Conservation (phyloP, 2,797 vertebrate genomes). For the Hydrolagus colliei region DNA sequence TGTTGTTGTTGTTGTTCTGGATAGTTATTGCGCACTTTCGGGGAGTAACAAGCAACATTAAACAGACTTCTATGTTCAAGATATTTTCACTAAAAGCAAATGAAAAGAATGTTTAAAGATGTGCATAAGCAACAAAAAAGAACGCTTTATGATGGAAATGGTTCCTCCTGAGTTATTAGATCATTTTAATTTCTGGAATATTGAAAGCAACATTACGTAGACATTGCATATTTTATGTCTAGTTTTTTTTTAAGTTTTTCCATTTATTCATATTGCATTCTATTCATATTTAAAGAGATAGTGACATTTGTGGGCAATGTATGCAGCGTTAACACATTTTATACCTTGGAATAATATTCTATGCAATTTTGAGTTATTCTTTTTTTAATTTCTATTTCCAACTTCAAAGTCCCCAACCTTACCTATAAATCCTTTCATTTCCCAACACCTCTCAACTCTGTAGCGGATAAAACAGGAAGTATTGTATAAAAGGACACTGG, state of each 20-base stretch:
- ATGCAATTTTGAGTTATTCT: not conserved
- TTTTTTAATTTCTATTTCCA: not conserved
- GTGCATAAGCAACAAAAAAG: not conserved
- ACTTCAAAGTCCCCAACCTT: too few species aligned
- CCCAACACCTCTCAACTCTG: too few species aligned
- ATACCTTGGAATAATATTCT: not conserved
- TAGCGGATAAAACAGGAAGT: too few species aligned
- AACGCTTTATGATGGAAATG: not conserved
- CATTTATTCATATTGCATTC: not conserved
- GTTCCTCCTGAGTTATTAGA: not conserved
- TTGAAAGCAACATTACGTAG: not conserved
- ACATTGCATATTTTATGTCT: not conserved
- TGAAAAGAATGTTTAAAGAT: not conserved
- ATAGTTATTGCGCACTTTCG: not conserved
- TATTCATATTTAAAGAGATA: too few species aligned
- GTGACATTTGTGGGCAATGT: too few species aligned
- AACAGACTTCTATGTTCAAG: not conserved
- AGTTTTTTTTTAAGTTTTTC: not conserved
- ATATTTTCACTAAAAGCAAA: not conserved
- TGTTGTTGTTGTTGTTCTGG: too few species aligned
- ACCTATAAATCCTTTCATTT: too few species aligned
- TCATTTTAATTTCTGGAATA: not conserved
- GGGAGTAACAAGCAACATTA: not conserved
- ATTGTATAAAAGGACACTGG: too few species aligned
- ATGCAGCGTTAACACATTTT: not conserved